Conservation (phyloP, 1,140 invertebrate species). For the Heliconius eleuchia region DNA sequence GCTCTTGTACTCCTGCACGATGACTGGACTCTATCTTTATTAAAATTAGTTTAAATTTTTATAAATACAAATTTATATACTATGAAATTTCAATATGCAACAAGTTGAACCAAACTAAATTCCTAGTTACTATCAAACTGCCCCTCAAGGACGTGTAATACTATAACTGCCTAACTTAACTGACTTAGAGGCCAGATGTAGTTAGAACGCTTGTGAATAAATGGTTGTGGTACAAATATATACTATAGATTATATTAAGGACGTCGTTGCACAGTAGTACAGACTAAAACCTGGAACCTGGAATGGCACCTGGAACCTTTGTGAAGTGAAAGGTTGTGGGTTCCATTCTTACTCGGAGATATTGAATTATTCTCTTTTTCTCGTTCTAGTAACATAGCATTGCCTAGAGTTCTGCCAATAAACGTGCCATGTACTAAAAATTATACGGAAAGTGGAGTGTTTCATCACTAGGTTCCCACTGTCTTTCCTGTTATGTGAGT, state of each 20-base stretch:
- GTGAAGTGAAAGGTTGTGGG: neutral
- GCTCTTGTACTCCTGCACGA: neutral
- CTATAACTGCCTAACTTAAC: slow-evolving; percentile 15
- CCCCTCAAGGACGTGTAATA: slow-evolving; percentile 11
- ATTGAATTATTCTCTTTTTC: neutral
- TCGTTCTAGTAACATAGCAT: neutral
- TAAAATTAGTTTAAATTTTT: neutral
- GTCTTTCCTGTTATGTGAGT: too few relatives aligned
- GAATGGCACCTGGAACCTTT: too few relatives aligned
- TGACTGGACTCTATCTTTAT: too few relatives aligned
- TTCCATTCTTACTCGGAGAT: neutral
- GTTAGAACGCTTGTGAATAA: neutral
- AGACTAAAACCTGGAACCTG: neutral
- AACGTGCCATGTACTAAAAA: too few relatives aligned
- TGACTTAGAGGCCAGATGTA: slow-evolving; percentile 5
- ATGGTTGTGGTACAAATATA: neutral
- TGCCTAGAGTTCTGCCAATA: neutral
- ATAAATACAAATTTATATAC: neutral
- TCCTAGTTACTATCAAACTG: neutral
- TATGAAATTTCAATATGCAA: neutral
- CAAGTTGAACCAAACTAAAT: neutral
- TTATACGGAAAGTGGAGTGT: too few relatives aligned
- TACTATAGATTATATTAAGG: neutral
- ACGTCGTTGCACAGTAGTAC: neutral
- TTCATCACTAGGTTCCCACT: too few relatives aligned